These are phyloP conservation scores for Phaonia tiefii DNA, from an alignment of 2,888 invertebrate genomes.

Conservation along the genomic window DNA sequence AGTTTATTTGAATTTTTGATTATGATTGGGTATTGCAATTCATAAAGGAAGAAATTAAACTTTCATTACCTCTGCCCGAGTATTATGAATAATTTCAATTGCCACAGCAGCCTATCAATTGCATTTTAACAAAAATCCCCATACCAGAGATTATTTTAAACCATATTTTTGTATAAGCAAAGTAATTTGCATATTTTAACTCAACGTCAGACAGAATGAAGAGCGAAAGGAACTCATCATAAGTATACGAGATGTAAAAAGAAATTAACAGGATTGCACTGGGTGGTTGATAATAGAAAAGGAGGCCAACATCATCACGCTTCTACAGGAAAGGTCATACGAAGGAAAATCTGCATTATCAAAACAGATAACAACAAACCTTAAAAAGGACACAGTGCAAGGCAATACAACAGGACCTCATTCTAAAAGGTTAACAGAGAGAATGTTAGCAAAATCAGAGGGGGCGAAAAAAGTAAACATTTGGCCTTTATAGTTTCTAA, in stretches of 20 bases:
- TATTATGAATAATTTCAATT: slow-evolving; percentile 56
- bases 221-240: too few species aligned
- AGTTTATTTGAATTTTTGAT: not conserved
- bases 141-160: slow-evolving; percentile 52
- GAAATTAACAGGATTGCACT: slow-evolving; percentile 55
- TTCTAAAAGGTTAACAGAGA: slow-evolving; percentile 41
- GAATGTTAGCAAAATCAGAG: too few species aligned
- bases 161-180: slow-evolving; percentile 51
- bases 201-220: too few species aligned
- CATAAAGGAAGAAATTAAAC: too few species aligned
- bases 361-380: slow-evolving; percentile 34
- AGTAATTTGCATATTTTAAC: slow-evolving; percentile 62
- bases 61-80: slow-evolving; percentile 41
- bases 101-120: slow-evolving; percentile 53
- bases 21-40: too few species aligned
- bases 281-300: too few species aligned
- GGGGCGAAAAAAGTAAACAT: slow-evolving; percentile 55
- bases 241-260: slow-evolving; percentile 55
- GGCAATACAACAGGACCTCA: not conserved
- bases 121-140: slow-evolving; percentile 1
- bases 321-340: slow-evolving; percentile 20
- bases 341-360: slow-evolving; percentile 15
- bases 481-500: slow-evolving; percentile 60
- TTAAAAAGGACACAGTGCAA: too few species aligned
- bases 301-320: too few species aligned